Evolutionary conservation across 1,140 invertebrate genomes (phyloP).

Genomic region (Lycorma delicatula): DNA sequence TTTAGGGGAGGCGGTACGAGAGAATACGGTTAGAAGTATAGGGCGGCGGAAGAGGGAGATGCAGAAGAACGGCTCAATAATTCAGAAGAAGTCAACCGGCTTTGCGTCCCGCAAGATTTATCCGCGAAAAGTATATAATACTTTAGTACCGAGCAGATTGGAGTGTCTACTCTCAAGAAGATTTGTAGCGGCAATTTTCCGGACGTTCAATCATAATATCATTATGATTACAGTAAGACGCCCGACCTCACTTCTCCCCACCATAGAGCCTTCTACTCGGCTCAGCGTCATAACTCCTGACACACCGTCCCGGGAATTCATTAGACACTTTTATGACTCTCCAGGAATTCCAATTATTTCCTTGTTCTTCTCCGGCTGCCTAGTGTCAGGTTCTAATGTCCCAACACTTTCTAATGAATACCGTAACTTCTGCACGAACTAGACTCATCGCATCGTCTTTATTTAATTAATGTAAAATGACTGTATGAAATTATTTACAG

Average conservation of each 20-base stretch:
- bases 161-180: conserved; percentile 2
- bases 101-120: conserved; percentile 5
- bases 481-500: too few species aligned
- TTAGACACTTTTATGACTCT: conserved; percentile 6
- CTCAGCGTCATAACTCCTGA: conserved; percentile 5
- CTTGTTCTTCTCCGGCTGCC: background rate
- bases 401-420: conserved; percentile 1
- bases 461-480: conserved; percentile 1
- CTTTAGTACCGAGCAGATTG: conserved; percentile 2
- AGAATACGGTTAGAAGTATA: background rate
- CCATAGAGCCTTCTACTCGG: too few species aligned
- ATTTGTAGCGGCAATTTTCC: conserved; percentile 5
- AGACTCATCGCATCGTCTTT: background rate
- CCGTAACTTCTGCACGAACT: background rate
- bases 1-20: background rate
- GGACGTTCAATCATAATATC: conserved; percentile 4
- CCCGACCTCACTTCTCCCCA: too few species aligned
- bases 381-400: conserved; percentile 5
- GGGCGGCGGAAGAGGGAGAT: background rate
- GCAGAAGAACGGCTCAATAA: background rate
- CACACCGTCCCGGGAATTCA: conserved; percentile 4
- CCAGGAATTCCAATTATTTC: conserved; percentile 5
- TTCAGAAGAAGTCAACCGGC: conserved; percentile 6
- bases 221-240: conserved; percentile 2
- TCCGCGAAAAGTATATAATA: conserved; percentile 5